These are phyloP conservation scores for Labia minor DNA, from an alignment of 2,888 invertebrate genomes.

Conservation along the genomic window DNA sequence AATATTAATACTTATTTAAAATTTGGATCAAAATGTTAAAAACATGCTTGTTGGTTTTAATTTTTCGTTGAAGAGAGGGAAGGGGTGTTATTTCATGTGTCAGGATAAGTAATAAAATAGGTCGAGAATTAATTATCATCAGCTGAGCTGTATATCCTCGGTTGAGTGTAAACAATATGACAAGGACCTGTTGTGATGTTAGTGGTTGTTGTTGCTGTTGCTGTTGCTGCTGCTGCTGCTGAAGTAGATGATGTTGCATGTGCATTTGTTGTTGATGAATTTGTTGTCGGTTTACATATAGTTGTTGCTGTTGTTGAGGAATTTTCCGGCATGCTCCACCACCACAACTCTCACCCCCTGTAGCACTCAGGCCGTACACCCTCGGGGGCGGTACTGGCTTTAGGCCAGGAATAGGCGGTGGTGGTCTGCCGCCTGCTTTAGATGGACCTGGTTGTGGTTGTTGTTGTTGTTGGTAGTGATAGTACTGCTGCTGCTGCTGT, in stretches of 20 bases:
- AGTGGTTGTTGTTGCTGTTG: slow-evolving; percentile 39
- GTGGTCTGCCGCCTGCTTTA: slow-evolving; percentile 18
- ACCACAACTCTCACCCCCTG: slow-evolving; percentile 21
- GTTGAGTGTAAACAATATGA: not conserved
- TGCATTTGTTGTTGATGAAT: slow-evolving; percentile 18
- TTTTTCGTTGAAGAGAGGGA: too few species aligned
- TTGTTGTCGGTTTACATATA: not conserved
- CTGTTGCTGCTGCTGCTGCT: slow-evolving; percentile 38
- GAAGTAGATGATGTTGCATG: slow-evolving; percentile 31
- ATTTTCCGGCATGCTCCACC: slow-evolving; percentile 24
- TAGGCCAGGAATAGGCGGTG: not conserved
- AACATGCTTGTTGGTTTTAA: too few species aligned
- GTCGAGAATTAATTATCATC: too few species aligned
- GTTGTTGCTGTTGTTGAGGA: slow-evolving; percentile 16
- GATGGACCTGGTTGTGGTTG: not conserved
- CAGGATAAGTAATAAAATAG: too few species aligned
- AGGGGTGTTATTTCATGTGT: too few species aligned
- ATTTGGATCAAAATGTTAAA: too few species aligned
- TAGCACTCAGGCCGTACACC: not conserved
- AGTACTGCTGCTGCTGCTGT: not conserved
- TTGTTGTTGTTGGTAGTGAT: not conserved
- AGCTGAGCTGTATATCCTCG: too few species aligned
- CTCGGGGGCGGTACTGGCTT: slow-evolving; percentile 16
- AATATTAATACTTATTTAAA: too few species aligned
- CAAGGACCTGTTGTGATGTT: slow-evolving; percentile 31